Conservation (phyloP, 1,140 invertebrate genomes). For the Drosophila rufa region DNA sequence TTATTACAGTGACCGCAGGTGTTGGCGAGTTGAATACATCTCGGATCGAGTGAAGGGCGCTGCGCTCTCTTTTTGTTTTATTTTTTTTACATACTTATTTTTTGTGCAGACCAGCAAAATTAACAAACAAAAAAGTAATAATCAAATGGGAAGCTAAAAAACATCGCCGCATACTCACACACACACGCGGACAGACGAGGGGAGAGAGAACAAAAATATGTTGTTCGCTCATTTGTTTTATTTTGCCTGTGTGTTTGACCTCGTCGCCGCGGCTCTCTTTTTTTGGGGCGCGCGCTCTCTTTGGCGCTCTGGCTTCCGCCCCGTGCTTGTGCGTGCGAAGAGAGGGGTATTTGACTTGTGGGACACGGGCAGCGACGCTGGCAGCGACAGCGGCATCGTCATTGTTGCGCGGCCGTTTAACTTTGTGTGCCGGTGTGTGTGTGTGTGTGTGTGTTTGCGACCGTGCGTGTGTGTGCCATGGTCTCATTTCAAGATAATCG, state of each 20-base stretch:
- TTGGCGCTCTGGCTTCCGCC: constrained; percentile 63
- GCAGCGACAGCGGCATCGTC: constrained; percentile 49
- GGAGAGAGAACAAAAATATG: constrained; percentile 3
- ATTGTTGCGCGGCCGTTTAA: constrained; percentile 82
- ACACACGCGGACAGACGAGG: not conserved
- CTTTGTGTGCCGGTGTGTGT: constrained; percentile 46
- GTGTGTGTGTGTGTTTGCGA: constrained; percentile 7
- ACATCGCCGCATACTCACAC: not conserved
- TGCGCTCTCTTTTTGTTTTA: constrained; percentile 36
- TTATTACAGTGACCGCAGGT: constrained; percentile 3
- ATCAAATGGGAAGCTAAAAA: constrained; percentile 62
- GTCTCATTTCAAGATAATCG: constrained; percentile 83
- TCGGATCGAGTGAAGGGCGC: constrained; percentile 45
- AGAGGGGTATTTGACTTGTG: constrained; percentile 68
- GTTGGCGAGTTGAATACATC: constrained; percentile 18
- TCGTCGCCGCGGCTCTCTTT: constrained; percentile 57
- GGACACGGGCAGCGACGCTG: constrained; percentile 56
- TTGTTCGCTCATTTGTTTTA: constrained; percentile 53
- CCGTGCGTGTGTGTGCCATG: constrained; percentile 58
- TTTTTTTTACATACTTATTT: constrained; percentile 10
- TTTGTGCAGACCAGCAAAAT: constrained; percentile 24
- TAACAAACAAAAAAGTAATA: constrained; percentile 62
- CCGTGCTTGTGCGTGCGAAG: constrained; percentile 54
- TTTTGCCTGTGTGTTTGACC: constrained; percentile 70
- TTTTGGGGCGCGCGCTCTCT: constrained; percentile 17